Conservation (phyloP, 2,113 vertebrate genomes). For the Aegithalos caudatus region DNA sequence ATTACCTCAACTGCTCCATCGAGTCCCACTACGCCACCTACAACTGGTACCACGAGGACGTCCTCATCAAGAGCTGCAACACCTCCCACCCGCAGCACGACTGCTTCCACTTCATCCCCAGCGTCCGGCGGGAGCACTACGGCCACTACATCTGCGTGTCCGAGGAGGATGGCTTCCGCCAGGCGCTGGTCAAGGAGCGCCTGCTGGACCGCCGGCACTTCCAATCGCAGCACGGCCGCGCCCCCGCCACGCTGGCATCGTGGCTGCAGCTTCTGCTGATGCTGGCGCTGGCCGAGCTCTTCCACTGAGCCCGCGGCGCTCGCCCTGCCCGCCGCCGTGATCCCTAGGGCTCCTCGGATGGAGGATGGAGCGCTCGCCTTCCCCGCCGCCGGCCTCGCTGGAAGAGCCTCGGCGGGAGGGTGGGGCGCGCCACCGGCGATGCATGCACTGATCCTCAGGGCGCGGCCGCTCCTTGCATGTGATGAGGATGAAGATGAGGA, state of each 20-base stretch:
- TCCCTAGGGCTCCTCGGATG: too few species aligned
- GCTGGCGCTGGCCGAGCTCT: conserved; percentile 14
- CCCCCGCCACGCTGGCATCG: background rate
- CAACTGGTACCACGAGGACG: conserved; percentile 69
- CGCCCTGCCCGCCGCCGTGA: too few species aligned
- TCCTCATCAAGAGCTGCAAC: conserved; percentile 66
- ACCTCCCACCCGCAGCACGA: conserved; percentile 53
- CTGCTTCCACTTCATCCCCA: conserved; percentile 75
- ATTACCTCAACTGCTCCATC: conserved; percentile 74
- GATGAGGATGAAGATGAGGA: background rate
- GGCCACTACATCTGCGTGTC: conserved; percentile 73
- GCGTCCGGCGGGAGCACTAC: conserved; percentile 46
- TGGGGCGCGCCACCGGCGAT: background rate
- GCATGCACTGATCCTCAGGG: conserved; percentile 40
- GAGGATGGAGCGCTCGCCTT: too few species aligned
- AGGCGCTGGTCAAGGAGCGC: conserved; percentile 59
- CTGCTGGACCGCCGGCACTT: conserved; percentile 19
- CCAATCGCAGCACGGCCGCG: background rate
- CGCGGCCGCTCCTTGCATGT: conserved; percentile 36
- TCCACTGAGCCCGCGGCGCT: conserved; percentile 8
- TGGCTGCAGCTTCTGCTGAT: conserved; percentile 45
- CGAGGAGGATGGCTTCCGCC: conserved; percentile 66
- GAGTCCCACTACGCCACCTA: conserved; percentile 76
- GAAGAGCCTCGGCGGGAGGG: too few species aligned
- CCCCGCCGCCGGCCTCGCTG: too few species aligned